phyloP scores from a whole-genome alignment of 2,113 vertebrate genomes.

The Alligator mississippiensis region DNA sequence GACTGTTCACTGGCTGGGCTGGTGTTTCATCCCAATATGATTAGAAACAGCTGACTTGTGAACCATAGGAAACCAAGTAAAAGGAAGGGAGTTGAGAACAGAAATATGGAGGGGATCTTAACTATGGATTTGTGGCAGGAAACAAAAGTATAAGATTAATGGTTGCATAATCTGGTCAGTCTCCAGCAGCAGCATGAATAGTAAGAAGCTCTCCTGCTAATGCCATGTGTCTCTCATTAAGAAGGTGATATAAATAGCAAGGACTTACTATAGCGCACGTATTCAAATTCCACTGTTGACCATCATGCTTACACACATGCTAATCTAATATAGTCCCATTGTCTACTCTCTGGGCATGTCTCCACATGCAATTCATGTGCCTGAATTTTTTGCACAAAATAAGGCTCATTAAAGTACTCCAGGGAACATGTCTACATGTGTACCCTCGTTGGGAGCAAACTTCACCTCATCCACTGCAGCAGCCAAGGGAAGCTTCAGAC shows the following conservation, averaged over 20 bases:
- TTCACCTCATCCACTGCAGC: too few species aligned
- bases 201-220: not conserved
- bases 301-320: not conserved
- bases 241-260: constrained; percentile 9
- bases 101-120: not conserved
- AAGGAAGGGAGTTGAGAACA: not conserved
- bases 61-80: not conserved
- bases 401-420: too few species aligned
- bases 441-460: too few species aligned
- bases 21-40: not conserved
- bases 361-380: too few species aligned
- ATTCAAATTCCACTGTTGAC: not conserved
- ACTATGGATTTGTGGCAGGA: not conserved
- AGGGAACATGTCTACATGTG: too few species aligned
- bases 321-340: not conserved
- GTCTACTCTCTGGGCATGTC: too few species aligned
- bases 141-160: constrained; percentile 19
- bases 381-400: too few species aligned
- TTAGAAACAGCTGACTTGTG: not conserved
- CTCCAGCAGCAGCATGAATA: not conserved
- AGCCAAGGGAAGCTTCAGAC: too few species aligned
- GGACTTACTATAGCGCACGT: not conserved
- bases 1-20: not conserved
- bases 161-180: not conserved
- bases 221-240: not conserved